Evolutionary conservation across 2,888 invertebrate species (phyloP).

Genomic region (Biston betularia): DNA sequence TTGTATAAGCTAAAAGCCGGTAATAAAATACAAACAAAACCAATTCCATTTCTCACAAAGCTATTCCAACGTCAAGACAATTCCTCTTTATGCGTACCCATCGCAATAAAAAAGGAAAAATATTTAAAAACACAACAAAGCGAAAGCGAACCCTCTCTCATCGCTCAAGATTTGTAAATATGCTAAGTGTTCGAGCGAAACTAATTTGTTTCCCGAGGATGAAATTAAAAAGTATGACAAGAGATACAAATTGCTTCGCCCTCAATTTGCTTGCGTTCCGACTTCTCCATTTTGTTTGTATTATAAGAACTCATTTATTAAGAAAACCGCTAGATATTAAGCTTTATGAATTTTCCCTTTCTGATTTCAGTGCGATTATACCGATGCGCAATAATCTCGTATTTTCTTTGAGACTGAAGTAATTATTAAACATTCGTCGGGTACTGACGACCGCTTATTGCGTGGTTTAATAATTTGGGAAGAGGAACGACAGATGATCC

Average conservation of each 20-base stretch:
- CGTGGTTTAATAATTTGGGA: conserved; percentile 38
- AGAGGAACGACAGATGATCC: conserved; percentile 31
- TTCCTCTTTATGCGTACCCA: conserved; percentile 34
- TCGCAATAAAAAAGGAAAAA: conserved; percentile 39
- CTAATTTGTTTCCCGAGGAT: conserved; percentile 74
- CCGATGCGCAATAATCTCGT: conserved; percentile 43
- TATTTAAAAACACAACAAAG: conserved; percentile 52
- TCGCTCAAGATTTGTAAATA: conserved; percentile 69
- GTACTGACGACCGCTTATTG: conserved; percentile 36
- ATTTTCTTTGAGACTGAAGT: conserved; percentile 41
- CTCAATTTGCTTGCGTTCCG: conserved; percentile 73
- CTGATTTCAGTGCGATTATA: conserved; percentile 48
- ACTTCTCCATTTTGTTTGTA: conserved; percentile 74
- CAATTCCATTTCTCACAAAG: conserved; percentile 32
- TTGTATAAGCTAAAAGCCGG: conserved; percentile 18
- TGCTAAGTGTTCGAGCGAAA: conserved; percentile 72
- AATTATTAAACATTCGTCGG: conserved; percentile 39
- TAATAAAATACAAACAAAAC: conserved; percentile 35
- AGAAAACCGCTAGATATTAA: conserved; percentile 69
- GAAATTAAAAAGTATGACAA: conserved; percentile 82
- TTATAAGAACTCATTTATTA: conserved; percentile 75
- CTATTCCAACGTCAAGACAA: conserved; percentile 28
- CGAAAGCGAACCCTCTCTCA: conserved; percentile 55
- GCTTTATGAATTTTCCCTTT: conserved; percentile 55
- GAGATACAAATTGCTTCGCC: conserved; percentile 77